These are phyloP conservation scores for Eunapius fragilis DNA, from an alignment of 37 sponge, comb jelly and placozoan species.

Conservation along the genomic window DNA sequence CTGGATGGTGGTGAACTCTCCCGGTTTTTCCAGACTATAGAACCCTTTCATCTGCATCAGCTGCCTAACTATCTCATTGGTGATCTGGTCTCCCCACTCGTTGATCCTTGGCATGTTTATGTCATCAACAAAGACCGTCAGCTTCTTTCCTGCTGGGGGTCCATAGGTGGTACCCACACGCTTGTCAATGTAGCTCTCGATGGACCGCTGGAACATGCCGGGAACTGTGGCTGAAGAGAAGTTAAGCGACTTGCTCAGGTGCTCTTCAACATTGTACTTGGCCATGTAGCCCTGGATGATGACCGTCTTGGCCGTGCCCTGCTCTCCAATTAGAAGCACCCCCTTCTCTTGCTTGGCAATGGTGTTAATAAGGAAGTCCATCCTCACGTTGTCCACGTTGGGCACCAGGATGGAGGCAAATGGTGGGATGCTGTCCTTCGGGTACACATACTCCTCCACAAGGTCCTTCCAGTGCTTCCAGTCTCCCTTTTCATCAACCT, in stretches of 20 bases:
- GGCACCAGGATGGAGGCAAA: conserved; percentile 96
- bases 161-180: conserved; percentile 98
- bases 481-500: conserved; percentile 74
- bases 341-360: conserved; percentile 92
- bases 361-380: conserved; percentile 95
- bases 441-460: conserved; percentile 96
- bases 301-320: conserved; percentile 99
- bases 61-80: conserved; percentile 98
- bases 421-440: conserved; percentile 80
- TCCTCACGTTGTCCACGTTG: conserved; percentile 98
- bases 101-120: conserved; percentile 99
- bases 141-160: conserved; percentile 99
- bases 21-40: conserved; percentile 99
- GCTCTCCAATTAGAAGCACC: conserved; percentile 97
- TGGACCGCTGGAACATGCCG: conserved; percentile 92
- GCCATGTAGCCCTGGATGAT: conserved; percentile 95
- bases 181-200: conserved; percentile 99
- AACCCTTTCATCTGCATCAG: conserved; percentile 95
- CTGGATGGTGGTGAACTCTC: conserved; percentile 96
- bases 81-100: conserved; percentile 99
- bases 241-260: conserved; percentile 92
- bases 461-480: conserved; percentile 92
- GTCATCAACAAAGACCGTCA: conserved; percentile 98
- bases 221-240: conserved; percentile 98
- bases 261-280: conserved; percentile 92